Evolutionary conservation across 2,113 vertebrate species (phyloP).

Genomic region (Irena cyanogastra): DNA sequence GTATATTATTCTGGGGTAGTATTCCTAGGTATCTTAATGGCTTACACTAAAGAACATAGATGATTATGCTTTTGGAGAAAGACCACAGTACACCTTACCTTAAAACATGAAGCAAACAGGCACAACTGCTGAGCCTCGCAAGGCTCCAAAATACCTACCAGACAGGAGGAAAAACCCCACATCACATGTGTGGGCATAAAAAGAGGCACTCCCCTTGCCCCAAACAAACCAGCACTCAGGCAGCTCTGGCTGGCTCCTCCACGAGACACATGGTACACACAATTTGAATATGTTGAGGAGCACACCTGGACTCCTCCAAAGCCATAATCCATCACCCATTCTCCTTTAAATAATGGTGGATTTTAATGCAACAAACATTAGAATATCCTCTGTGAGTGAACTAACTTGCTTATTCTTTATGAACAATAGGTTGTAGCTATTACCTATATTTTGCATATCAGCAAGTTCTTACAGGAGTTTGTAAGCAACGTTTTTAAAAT

Average conservation of each 20-base stretch:
- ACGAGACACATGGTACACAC: not conserved
- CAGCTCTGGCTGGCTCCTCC: not conserved
- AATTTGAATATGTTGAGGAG: rapidly evolving
- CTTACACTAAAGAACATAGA: not conserved
- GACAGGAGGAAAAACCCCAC: not conserved
- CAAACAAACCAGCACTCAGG: not conserved
- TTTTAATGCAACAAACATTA: not conserved
- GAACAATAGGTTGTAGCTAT: not conserved
- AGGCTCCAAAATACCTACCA: not conserved
- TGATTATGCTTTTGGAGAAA: rapidly evolving
- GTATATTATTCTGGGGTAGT: not conserved
- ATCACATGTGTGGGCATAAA: rapidly evolving
- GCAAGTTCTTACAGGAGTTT: not conserved
- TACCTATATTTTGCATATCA: not conserved
- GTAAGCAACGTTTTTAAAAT: not conserved
- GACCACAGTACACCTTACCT: not conserved
- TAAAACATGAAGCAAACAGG: not conserved
- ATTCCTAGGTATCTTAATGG: not conserved
- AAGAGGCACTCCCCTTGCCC: not conserved
- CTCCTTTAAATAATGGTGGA: not conserved
- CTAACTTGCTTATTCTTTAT: not conserved
- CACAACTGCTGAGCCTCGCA: not conserved
- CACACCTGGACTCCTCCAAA: not conserved
- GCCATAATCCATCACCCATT: not conserved
- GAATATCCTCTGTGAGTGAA: not conserved